Conservation (phyloP, 2,888 invertebrate species). For the Sarcophaga subvicina region DNA sequence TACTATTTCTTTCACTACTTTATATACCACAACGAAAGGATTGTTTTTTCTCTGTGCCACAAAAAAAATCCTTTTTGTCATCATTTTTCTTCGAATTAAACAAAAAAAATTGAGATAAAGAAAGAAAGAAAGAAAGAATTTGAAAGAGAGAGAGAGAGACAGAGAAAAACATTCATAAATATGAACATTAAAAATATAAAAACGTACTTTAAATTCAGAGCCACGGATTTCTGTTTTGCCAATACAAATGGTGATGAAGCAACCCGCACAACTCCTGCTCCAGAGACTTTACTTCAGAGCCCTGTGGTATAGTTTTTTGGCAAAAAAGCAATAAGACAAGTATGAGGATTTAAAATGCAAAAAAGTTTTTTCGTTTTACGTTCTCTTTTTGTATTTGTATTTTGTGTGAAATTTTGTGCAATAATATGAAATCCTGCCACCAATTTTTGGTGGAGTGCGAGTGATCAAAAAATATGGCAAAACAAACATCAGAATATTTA, state of each 20-base stretch:
- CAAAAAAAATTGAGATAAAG: background rate
- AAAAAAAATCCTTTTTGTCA: conserved; percentile 28
- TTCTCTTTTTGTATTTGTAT: background rate
- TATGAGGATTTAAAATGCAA: conserved; percentile 51
- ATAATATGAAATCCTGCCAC: conserved; percentile 2
- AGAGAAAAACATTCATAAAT: background rate
- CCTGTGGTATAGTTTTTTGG: too few relatives aligned
- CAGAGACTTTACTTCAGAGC: background rate
- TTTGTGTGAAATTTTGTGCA: conserved; percentile 10
- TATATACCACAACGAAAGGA: background rate
- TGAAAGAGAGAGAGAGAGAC: background rate
- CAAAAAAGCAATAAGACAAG: conserved; percentile 29
- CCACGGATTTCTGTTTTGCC: conserved; percentile 51
- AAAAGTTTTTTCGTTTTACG: conserved; percentile 17
- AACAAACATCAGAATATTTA: conserved; percentile 19
- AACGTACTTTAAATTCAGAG: conserved; percentile 51
- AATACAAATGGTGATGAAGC: background rate
- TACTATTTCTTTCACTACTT: background rate
- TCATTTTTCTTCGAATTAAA: conserved; percentile 28
- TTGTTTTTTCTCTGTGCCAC: conserved; percentile 12
- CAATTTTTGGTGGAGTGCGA: too few relatives aligned
- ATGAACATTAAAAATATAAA: conserved; percentile 25
- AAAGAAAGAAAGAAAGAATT: background rate
- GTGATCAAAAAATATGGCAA: background rate
- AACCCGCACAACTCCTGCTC: background rate